Percentiles rank a stretch among this genome's conserved stretches.
phyloP scores from a whole-genome alignment of 2,888 invertebrate genomes.

The Drosophila dives region DNA sequence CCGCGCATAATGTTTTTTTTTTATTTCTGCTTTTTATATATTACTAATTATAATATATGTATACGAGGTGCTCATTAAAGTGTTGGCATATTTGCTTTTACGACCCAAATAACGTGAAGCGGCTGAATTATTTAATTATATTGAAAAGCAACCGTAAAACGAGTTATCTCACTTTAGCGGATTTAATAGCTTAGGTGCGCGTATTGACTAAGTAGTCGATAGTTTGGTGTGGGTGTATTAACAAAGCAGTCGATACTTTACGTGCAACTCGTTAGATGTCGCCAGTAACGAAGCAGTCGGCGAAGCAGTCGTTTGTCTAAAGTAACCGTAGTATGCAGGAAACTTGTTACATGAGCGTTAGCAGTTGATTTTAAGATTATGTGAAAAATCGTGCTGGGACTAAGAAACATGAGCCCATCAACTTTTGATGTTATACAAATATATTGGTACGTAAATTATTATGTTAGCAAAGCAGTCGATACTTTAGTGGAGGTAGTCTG shows the following conservation, averaged over 20 bases:
- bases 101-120: conserved; percentile 33
- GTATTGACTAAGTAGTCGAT: conserved; percentile 4
- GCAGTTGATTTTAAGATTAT: not conserved
- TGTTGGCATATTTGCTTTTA: conserved; percentile 41
- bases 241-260: not conserved
- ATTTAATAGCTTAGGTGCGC: not conserved
- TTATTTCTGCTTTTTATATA: conserved; percentile 35
- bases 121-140: conserved; percentile 39
- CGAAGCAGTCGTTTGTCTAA: not conserved
- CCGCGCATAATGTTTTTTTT: conserved; percentile 9
- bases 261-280: not conserved
- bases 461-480: not conserved
- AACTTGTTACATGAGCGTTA: conserved; percentile 1
- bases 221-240: not conserved
- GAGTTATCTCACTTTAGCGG: conserved; percentile 31
- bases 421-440: no score
- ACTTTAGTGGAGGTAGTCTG: no score
- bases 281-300: not conserved
- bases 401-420: not conserved
- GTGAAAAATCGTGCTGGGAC: not conserved
- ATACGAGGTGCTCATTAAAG: conserved; percentile 63
- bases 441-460: no score
- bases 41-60: conserved; percentile 72
- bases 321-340: not conserved
- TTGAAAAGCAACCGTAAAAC: conserved; percentile 29